Conservation (phyloP, 2,888 invertebrate species). For the Adelognathus sp. region DNA sequence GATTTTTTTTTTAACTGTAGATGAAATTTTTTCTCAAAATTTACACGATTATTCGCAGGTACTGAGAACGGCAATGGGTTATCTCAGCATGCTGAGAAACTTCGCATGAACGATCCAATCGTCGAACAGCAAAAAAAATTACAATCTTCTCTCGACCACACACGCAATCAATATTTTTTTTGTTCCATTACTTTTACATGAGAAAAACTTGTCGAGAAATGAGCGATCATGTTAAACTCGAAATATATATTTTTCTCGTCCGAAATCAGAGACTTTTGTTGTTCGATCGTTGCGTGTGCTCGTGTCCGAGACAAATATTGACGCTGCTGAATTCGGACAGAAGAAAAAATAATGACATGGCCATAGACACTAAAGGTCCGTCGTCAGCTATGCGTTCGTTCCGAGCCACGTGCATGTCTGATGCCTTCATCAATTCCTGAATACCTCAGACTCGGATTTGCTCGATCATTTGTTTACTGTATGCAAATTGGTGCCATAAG, state of each 20-base stretch:
- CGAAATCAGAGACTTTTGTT: slow-evolving; percentile 1
- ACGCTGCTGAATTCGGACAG: not conserved
- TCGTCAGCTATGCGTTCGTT: not conserved
- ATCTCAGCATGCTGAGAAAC: slow-evolving; percentile 59
- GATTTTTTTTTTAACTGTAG: not conserved
- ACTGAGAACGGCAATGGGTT: slow-evolving; percentile 61
- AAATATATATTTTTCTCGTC: slow-evolving; percentile 2
- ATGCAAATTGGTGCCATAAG: not conserved
- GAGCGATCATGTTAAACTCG: not conserved
- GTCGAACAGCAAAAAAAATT: no score
- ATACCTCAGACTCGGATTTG: not conserved
- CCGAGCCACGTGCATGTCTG: not conserved
- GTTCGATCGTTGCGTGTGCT: not conserved
- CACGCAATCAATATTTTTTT: no score
- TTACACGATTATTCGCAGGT: slow-evolving; percentile 36
- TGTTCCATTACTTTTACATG: not conserved
- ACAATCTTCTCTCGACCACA: no score
- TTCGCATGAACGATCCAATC: slow-evolving; percentile 13
- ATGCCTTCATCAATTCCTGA: slow-evolving; percentile 25
- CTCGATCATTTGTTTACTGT: not conserved
- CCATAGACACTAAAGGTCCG: not conserved
- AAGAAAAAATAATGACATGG: not conserved
- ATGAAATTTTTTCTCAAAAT: not conserved
- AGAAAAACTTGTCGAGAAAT: not conserved
- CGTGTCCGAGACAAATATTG: not conserved